These are phyloP conservation scores for Rhabdomys pumilio DNA, from an alignment of 2,797 vertebrate genomes.

Conservation along the genomic window DNA sequence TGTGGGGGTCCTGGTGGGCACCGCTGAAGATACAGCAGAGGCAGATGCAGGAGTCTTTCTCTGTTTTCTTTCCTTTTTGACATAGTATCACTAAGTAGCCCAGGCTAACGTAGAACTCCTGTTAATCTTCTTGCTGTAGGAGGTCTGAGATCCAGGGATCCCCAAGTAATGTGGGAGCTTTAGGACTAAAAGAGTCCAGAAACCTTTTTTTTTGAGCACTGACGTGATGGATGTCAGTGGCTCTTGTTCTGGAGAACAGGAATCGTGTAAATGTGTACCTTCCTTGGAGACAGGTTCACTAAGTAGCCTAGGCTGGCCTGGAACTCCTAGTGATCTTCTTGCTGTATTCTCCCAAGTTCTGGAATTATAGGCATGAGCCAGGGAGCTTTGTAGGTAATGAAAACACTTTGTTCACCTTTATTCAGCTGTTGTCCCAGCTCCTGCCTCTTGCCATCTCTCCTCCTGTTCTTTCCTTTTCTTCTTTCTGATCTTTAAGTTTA, in stretches of 20 bases:
- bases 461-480: neutral
- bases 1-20: neutral
- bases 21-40: neutral
- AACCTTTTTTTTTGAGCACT: neutral
- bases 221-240: neutral
- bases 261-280: neutral
- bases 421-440: neutral
- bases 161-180: neutral
- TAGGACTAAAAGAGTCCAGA: neutral
- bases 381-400: neutral
- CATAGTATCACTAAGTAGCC: neutral
- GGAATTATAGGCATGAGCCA: neutral
- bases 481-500: constrained; percentile 1
- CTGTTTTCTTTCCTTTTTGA: neutral
- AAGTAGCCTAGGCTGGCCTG: neutral
- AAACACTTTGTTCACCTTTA: neutral
- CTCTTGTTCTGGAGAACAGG: neutral
- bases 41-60: neutral
- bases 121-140: neutral
- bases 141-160: neutral
- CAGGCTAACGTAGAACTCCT: neutral
- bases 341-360: neutral
- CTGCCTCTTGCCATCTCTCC: too few species aligned
- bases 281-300: neutral
- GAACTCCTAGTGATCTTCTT: neutral